Base-by-base conservation (phyloP, 2,888 invertebrate genomes). In the Idaea biselata region DNA sequence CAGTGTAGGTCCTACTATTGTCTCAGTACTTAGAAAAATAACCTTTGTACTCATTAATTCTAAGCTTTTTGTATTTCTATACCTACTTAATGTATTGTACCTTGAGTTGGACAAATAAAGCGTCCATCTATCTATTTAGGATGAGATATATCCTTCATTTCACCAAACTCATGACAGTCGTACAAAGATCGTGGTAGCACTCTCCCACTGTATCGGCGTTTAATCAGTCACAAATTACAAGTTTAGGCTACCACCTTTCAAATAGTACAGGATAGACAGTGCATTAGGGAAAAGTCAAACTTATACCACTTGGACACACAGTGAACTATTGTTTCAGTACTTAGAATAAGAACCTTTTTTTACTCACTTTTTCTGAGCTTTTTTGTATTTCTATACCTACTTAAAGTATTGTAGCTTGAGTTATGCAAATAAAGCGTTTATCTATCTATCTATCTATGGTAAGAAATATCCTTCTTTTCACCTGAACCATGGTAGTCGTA, bases 141-240 rank as follows among this genome's bases (percentile, higher is more conserved):
- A 54, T 3, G 14, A 25, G 18, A 14, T 14, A 11, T 25, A n/a
- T 56, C 54, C 31, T 16, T 17, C 25, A 33, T 25, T 55, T 55
- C 8, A 8, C 25, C n/a, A 16, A 18, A 18, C 32, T 7, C 4
- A 60, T 61, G 72, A 61, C 66, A 72, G 66, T 76, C 77, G 75
- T 76, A 75, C 1, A 18, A 58, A 63, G 78, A 80, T 81, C 87
- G 87, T 89, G 89, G 84, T 88, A 89, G 82, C 79, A 70, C 60
- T 68, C 78, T 70, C 77, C 72, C 73, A 75, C 69, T 73, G 76
- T 84, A 84, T 86, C 83, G 83, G 79, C 79, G 81, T 81, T 83
- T 84, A 87, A 89, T 87, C 83, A 86, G 77, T 69, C 72, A 60
- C 79, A 91, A 91, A 91, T 91, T 91, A 91, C 88, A 79, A 87